Evolutionary conservation across 2,888 invertebrate species (phyloP), one percentile per base, ranked within the genome.

Genomic region (Anodontia alba): DNA sequence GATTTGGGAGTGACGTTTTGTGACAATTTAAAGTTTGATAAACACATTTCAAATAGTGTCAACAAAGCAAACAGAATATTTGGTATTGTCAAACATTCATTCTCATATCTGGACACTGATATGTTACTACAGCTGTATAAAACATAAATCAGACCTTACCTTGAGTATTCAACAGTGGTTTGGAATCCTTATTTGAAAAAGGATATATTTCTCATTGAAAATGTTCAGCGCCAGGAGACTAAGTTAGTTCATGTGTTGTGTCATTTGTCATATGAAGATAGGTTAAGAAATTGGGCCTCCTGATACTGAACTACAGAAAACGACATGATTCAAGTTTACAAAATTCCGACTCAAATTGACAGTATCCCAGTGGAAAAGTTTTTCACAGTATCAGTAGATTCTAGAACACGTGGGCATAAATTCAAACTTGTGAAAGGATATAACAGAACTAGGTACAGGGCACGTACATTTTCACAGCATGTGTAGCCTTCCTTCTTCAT

Each of bases 41-140:
- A n/a, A 5, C 71, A 71, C 26, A 57, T 57, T 23, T 26, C 7
- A 23, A 57, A 57, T 7, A 23, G 57, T 26, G 57, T 57, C 12
- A 57, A 57, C 29, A 26, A 57, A 29, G 57, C 57, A n/a, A 57
- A 23, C 15, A 57, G 29, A 57, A 57, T 17, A 23, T 51, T 71
- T 3, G 71, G 71, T 12, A 29, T 70, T 23, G 10, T 71, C 12
- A 71, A 51, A 20, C 31, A 51, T 20, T 71, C 71, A 31, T 71
- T 71, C 51, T 23, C 36, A 20, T 33, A 49, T 51, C 12, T 71
- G 71, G 51, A 71, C n/a, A 31, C n/a, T 3, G 12, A 26, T 12
- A 71, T 71, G 71, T 51, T 71, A 20, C 15, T 51, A 1, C 49
- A 49, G 23, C 15, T 71, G 51, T 69, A 42, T 15, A 69, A 69